phyloP scores from a whole-genome alignment of 1,140 invertebrate species.

The Nilaparvata lugens region DNA sequence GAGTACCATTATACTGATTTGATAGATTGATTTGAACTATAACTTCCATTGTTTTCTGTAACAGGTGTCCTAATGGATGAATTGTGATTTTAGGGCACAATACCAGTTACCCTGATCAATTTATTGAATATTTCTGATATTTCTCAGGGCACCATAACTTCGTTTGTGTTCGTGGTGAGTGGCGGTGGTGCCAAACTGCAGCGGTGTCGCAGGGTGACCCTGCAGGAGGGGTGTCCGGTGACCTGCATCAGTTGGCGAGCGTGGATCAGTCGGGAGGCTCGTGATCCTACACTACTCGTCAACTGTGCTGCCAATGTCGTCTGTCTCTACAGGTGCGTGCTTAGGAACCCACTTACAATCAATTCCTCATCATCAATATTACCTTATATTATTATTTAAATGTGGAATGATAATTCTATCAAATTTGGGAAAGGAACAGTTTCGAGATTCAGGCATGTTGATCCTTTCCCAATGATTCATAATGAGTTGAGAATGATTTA shows the following conservation, averaged over 20 bases:
- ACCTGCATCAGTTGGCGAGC: conserved; percentile 68
- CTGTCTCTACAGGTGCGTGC: conserved; percentile 47
- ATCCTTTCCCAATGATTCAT: too few species aligned
- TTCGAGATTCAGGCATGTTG: neutral
- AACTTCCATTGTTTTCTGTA: too few species aligned
- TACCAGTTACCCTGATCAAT: too few species aligned
- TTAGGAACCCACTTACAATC: too few species aligned
- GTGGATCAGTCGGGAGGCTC: conserved; percentile 69
- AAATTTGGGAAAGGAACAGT: neutral
- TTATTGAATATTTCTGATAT: too few species aligned
- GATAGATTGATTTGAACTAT: too few species aligned
- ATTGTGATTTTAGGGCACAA: too few species aligned
- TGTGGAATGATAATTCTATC: neutral
- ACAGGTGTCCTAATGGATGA: too few species aligned
- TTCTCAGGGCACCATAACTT: conserved; percentile 50
- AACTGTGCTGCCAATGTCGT: conserved; percentile 69
- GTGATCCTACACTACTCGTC: conserved; percentile 67
- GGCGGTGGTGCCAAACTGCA: conserved; percentile 63
- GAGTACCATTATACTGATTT: too few species aligned
- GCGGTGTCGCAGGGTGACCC: conserved; percentile 54
- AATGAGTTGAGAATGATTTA: too few species aligned
- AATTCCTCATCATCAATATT: conserved; percentile 7
- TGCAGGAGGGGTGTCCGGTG: conserved; percentile 49
- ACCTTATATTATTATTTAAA: neutral
- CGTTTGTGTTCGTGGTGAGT: conserved; percentile 58